Conservation (phyloP, 2,113 vertebrate genomes). For the Diadophis punctatus region DNA sequence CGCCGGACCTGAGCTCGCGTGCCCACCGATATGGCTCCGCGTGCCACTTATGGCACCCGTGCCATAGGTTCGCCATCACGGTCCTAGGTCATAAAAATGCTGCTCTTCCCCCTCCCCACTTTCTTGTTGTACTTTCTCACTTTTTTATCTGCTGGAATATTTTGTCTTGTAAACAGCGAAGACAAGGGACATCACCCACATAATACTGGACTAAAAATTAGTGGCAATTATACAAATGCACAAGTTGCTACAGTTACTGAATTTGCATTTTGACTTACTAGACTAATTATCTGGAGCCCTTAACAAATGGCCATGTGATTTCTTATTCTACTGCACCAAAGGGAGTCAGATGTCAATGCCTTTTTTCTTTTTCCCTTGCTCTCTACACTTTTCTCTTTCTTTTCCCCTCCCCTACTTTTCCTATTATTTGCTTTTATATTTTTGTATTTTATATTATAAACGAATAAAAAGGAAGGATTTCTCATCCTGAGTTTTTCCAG, state of each 20-base stretch:
- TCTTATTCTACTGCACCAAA: too few relatives aligned
- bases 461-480: neutral
- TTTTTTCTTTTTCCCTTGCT: too few relatives aligned
- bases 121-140: neutral
- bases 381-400: too few relatives aligned
- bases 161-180: neutral
- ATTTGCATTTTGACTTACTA: neutral
- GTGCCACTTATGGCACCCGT: too few relatives aligned
- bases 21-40: too few relatives aligned
- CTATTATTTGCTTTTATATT: too few relatives aligned
- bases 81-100: neutral
- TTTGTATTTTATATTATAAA: too few relatives aligned
- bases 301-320: neutral
- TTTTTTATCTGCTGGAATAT: neutral
- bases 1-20: too few relatives aligned
- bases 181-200: neutral
- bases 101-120: neutral
- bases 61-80: too few relatives aligned
- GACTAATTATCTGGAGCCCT: neutral
- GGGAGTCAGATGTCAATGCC: too few relatives aligned
- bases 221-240: neutral
- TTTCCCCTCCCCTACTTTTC: too few relatives aligned
- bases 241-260: neutral
- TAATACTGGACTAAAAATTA: neutral
- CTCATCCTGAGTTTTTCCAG: neutral